Conservation (phyloP, 2,113 vertebrate species). For the Porphyrio hochstetteri region DNA sequence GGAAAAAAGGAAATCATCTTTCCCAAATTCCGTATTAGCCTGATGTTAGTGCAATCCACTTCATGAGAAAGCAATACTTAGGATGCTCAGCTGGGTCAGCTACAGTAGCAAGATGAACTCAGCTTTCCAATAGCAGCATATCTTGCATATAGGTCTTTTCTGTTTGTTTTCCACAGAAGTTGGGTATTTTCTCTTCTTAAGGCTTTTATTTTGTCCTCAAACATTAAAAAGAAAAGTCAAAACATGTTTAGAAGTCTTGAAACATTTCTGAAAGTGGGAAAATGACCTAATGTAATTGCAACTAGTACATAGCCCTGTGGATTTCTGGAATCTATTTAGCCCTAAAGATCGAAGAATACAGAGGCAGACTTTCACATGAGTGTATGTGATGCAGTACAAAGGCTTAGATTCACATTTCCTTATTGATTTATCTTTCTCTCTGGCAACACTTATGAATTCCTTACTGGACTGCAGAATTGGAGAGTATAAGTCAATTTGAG, state of each 20-base stretch:
- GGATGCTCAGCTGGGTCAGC: neutral
- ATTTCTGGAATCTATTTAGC: neutral
- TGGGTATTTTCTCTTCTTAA: neutral
- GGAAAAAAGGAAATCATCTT: neutral
- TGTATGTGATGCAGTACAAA: neutral
- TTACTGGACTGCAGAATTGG: neutral
- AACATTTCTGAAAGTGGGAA: neutral
- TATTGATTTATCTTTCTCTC: neutral
- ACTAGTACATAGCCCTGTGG: neutral
- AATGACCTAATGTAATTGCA: neutral
- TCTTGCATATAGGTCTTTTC: neutral
- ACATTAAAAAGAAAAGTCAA: neutral
- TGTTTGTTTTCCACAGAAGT: neutral
- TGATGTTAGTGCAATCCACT: neutral
- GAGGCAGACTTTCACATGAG: neutral
- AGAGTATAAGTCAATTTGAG: neutral
- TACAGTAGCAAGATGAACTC: neutral
- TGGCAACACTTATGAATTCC: neutral
- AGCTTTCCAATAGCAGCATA: neutral
- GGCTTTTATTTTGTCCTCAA: neutral
- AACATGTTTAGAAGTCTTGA: neutral
- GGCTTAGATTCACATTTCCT: neutral
- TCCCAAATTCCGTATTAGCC: neutral
- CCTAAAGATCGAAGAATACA: neutral
- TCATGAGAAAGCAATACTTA: neutral